phyloP scores from a whole-genome alignment of 2,113 vertebrate species.

The Clarias batrachus region DNA sequence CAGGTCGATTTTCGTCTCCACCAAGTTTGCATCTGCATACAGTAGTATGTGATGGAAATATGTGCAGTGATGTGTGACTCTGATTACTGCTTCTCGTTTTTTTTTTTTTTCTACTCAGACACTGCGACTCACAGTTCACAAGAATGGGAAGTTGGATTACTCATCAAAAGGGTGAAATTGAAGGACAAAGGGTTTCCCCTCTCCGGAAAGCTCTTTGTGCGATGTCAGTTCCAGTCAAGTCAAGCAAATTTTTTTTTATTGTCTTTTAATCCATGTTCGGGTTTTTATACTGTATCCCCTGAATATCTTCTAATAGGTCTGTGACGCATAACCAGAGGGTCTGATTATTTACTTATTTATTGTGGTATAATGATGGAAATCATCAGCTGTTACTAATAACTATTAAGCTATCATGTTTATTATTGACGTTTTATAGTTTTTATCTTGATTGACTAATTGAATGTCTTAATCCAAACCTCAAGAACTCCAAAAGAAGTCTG shows the following conservation, averaged over 20 bases:
- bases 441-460: neutral
- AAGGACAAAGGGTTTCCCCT: slow-evolving; percentile 42
- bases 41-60: neutral
- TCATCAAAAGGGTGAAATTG: slow-evolving; percentile 38
- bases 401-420: neutral
- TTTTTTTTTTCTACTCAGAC: neutral
- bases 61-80: neutral
- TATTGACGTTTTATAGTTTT: neutral
- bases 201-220: neutral
- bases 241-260: neutral
- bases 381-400: neutral
- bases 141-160: slow-evolving; percentile 46
- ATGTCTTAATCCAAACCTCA: neutral
- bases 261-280: neutral
- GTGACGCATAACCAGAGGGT: neutral
- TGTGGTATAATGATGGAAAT: neutral
- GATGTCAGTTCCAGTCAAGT: slow-evolving; percentile 11
- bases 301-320: neutral
- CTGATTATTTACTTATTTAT: neutral
- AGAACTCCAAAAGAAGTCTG: neutral
- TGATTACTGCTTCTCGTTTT: slow-evolving; percentile 29
- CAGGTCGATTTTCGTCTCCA: no score
- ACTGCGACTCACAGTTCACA: slow-evolving; percentile 11
- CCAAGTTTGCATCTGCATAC: neutral
- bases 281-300: neutral